Evolutionary conservation across 2,797 vertebrate species (phyloP).

Genomic region (Linurgus olivaceus): DNA sequence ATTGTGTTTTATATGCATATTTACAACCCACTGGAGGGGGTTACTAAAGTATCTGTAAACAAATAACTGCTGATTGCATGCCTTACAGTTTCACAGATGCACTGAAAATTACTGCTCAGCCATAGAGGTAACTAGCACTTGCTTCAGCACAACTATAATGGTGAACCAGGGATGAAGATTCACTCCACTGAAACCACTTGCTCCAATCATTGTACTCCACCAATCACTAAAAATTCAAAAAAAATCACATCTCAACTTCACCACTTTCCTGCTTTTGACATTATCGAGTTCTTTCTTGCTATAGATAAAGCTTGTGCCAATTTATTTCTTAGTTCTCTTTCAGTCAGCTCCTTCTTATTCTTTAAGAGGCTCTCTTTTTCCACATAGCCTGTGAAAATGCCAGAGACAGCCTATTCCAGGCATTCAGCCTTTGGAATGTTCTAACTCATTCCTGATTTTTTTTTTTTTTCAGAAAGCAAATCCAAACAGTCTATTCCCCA

Average conservation of each 20-base stretch:
- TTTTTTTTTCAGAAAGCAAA: background rate
- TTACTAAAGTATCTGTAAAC: conserved; percentile 5
- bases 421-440: background rate
- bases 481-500: background rate
- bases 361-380: background rate
- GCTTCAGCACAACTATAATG: background rate
- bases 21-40: background rate
- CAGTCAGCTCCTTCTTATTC: background rate
- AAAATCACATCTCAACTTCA: background rate
- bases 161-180: background rate
- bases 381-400: background rate
- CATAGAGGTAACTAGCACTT: background rate
- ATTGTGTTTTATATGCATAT: background rate
- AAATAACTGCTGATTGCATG: conserved; percentile 7
- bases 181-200: background rate
- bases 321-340: background rate
- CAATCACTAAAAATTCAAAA: background rate
- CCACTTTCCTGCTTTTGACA: background rate
- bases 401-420: background rate
- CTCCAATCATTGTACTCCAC: background rate
- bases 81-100: background rate
- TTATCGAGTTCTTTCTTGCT: background rate
- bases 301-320: background rate
- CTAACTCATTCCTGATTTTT: background rate
- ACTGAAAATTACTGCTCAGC: background rate